Percentiles rank a stretch among this genome's conserved stretches.
Conservation (phyloP, 2,113 vertebrate species). For the Scalopus aquaticus region DNA sequence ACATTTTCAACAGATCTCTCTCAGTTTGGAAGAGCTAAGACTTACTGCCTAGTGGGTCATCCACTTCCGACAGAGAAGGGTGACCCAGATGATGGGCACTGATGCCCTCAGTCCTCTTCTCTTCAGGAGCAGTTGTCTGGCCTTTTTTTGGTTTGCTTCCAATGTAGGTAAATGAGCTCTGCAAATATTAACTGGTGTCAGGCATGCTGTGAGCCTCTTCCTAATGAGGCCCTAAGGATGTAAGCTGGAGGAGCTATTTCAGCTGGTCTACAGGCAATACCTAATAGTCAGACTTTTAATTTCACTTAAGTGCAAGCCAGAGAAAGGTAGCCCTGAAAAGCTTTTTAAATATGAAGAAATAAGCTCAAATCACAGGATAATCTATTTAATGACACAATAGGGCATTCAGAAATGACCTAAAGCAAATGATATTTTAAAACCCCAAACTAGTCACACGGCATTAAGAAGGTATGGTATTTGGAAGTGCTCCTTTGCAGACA, state of each 20-base stretch:
- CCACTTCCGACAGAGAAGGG: slow-evolving; percentile 67
- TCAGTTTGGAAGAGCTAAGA: slow-evolving; percentile 48
- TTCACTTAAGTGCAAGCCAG: slow-evolving; percentile 83
- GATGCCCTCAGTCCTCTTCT: slow-evolving; percentile 78
- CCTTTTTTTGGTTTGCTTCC: slow-evolving; percentile 82
- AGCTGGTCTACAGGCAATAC: slow-evolving; percentile 82
- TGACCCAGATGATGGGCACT: slow-evolving; percentile 79
- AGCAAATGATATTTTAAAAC: slow-evolving; percentile 43
- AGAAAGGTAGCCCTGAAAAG: slow-evolving; percentile 76
- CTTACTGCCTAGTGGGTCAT: slow-evolving; percentile 69
- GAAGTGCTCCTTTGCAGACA: slow-evolving; percentile 14
- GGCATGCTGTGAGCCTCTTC: slow-evolving; percentile 85
- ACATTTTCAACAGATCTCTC: slow-evolving; percentile 57
- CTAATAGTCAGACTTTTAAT: slow-evolving; percentile 85
- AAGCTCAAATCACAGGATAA: slow-evolving; percentile 57
- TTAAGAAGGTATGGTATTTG: background rate
- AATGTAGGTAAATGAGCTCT: slow-evolving; percentile 90
- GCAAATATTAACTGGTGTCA: slow-evolving; percentile 86
- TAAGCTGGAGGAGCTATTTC: slow-evolving; percentile 84
- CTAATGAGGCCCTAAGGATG: slow-evolving; percentile 88
- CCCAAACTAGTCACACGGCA: slow-evolving; percentile 25
- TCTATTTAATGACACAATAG: slow-evolving; percentile 71
- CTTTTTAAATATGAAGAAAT: slow-evolving; percentile 80
- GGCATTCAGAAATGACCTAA: slow-evolving; percentile 72
- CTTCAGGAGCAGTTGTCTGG: slow-evolving; percentile 78